A percentile compares a stretch with the other conserved stretches of the same genome.
Evolutionary conservation across 2,113 vertebrate species (phyloP).

Genomic region (Aegithalos caudatus): DNA sequence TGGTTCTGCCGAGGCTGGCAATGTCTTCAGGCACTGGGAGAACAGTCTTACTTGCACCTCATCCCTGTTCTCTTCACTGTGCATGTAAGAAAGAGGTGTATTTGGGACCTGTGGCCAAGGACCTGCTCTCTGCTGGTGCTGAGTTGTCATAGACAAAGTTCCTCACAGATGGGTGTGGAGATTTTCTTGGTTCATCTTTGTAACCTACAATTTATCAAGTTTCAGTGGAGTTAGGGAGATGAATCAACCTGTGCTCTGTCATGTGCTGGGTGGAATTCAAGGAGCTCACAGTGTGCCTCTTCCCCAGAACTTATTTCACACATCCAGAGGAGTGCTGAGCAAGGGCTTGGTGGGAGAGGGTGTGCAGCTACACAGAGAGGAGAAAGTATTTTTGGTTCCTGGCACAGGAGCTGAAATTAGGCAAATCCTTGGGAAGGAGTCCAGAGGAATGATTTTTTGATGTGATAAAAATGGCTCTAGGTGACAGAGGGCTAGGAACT

Average conservation of each 20-base stretch:
- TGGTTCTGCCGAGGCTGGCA: not conserved
- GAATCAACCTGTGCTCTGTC: not conserved
- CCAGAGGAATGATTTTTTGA: not conserved
- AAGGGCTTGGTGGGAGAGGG: not conserved
- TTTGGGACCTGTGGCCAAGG: not conserved
- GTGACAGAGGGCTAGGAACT: not conserved
- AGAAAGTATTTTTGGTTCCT: constrained; percentile 6
- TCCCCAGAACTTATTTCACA: not conserved
- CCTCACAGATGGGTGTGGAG: not conserved
- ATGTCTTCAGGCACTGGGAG: not conserved
- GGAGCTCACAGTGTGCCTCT: not conserved
- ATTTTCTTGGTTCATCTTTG: not conserved
- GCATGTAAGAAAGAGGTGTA: not conserved
- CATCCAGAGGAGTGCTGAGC: not conserved
- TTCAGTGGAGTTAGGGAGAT: not conserved
- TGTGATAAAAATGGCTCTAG: not conserved
- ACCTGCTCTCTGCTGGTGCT: not conserved
- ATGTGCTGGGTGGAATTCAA: not conserved
- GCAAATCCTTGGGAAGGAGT: not conserved
- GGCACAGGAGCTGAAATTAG: constrained; percentile 4
- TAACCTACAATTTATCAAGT: not conserved
- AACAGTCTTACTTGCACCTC: not conserved
- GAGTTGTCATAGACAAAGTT: not conserved
- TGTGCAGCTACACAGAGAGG: not conserved
- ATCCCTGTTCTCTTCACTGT: not conserved